phyloP scores from a whole-genome alignment of 2,888 invertebrate species.

The Nipponacmea schrenckii region DNA sequence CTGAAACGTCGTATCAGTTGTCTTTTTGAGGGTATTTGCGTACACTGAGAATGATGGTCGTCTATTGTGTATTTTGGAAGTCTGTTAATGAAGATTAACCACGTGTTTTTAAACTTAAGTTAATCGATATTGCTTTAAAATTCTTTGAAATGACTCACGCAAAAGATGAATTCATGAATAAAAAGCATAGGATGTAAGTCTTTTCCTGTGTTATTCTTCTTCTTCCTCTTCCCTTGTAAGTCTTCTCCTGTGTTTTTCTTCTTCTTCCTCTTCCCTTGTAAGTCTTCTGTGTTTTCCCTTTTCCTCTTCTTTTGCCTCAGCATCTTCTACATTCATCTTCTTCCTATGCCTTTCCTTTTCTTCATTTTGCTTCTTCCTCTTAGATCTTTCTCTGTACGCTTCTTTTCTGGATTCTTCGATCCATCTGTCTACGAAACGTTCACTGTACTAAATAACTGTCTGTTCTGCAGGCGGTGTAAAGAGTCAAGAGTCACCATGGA shows the following conservation, averaged over 20 bases:
- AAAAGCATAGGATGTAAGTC: too few relatives aligned
- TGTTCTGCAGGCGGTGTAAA: too few relatives aligned
- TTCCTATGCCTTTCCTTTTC: background rate
- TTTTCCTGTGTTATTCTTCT: background rate
- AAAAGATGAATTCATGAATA: too few relatives aligned
- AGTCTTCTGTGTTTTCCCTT: background rate
- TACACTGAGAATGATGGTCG: too few relatives aligned
- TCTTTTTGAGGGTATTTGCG: too few relatives aligned
- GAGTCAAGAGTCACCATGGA: conserved; percentile 16
- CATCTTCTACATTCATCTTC: conserved; percentile 3
- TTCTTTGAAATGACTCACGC: too few relatives aligned
- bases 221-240: background rate
- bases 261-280: conserved; percentile 1
- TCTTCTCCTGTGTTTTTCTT: background rate
- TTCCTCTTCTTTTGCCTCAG: background rate
- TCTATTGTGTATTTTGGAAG: too few relatives aligned
- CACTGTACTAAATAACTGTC: background rate
- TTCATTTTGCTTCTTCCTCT: background rate
- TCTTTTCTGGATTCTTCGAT: conserved; percentile 6
- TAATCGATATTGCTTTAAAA: too few relatives aligned
- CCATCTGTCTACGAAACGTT: background rate
- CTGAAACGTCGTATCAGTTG: too few relatives aligned
- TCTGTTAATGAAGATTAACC: too few relatives aligned
- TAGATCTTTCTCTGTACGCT: background rate
- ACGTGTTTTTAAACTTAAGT: too few relatives aligned